phyloP scores from a whole-genome alignment of 2,113 vertebrate species.

The Carassius auratus region DNA sequence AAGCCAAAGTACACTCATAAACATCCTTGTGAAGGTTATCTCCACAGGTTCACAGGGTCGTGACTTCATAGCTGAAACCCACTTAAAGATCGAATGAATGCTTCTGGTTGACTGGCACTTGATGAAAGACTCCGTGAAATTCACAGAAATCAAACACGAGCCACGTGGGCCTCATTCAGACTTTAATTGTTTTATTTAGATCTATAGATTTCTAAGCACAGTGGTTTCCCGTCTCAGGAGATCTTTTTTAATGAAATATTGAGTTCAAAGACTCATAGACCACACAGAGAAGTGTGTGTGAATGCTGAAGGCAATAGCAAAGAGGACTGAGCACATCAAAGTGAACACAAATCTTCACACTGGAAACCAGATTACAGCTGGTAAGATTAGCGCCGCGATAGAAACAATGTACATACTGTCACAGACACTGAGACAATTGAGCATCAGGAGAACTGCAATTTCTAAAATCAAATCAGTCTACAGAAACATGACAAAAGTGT shows the following conservation, averaged over 20 bases:
- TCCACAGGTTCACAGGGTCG: constrained; percentile 14
- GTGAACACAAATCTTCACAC: constrained; percentile 55
- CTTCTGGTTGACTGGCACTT: constrained; percentile 43
- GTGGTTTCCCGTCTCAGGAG: constrained; percentile 56
- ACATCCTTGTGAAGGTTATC: constrained; percentile 15
- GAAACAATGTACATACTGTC: constrained; percentile 40
- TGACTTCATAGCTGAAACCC: constrained; percentile 24
- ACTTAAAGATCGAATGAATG: constrained; percentile 36
- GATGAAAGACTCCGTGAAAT: constrained; percentile 40
- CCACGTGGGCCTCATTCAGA: constrained; percentile 49
- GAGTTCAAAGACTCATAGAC: constrained; percentile 61
- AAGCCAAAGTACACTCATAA: neutral
- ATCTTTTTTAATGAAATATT: constrained; percentile 64
- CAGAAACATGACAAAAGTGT: constrained; percentile 41
- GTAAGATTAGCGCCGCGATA: constrained; percentile 49
- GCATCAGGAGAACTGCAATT: constrained; percentile 38
- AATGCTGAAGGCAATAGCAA: constrained; percentile 47
- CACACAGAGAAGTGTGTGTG: constrained; percentile 52
- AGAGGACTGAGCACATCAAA: constrained; percentile 57
- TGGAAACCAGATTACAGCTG: constrained; percentile 54
- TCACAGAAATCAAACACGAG: constrained; percentile 30
- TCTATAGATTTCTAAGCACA: constrained; percentile 63
- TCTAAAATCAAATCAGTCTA: constrained; percentile 44
- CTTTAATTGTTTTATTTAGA: constrained; percentile 68
- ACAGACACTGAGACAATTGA: constrained; percentile 19